Percentiles rank a stretch among this genome's conserved stretches.
phyloP scores from a whole-genome alignment of 2,113 vertebrate genomes.

The Cnemophilus loriae region DNA sequence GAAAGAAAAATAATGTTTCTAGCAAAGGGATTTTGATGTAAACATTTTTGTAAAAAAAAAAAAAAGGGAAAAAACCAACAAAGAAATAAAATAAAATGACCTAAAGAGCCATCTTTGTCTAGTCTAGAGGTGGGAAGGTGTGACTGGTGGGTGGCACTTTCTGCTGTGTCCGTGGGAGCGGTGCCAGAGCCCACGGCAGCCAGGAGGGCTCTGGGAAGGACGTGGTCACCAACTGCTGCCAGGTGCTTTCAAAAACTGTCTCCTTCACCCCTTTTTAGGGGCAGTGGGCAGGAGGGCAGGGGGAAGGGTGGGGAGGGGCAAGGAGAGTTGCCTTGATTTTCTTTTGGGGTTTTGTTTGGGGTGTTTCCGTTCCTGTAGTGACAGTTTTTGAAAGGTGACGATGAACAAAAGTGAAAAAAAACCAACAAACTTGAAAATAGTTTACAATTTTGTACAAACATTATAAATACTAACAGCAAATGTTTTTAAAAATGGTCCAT shows the following conservation, averaged over 20 bases:
- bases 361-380: not conserved
- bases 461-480: conserved; percentile 46
- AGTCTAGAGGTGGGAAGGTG: conserved; percentile 28
- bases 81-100: conserved; percentile 61
- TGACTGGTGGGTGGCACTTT: not conserved
- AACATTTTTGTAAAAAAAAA: conserved; percentile 62
- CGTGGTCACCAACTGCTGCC: not conserved
- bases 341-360: not conserved
- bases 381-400: conserved; percentile 36
- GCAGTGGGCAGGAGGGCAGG: not conserved
- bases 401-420: not conserved
- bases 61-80: not conserved
- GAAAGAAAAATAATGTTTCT: conserved; percentile 66
- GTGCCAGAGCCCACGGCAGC: not conserved
- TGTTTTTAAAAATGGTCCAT: conserved; percentile 59
- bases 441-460: conserved; percentile 69
- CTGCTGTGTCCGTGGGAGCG: not conserved
- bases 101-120: conserved; percentile 63
- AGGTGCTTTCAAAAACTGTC: conserved; percentile 31
- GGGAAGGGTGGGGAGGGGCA: not conserved
- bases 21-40: conserved; percentile 66
- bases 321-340: not conserved
- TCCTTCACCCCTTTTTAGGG: not conserved
- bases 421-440: conserved; percentile 57
- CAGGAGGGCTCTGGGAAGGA: not conserved